Base-by-base conservation (phyloP, 2,888 invertebrate genomes). In the Adelognathus sp. region DNA sequence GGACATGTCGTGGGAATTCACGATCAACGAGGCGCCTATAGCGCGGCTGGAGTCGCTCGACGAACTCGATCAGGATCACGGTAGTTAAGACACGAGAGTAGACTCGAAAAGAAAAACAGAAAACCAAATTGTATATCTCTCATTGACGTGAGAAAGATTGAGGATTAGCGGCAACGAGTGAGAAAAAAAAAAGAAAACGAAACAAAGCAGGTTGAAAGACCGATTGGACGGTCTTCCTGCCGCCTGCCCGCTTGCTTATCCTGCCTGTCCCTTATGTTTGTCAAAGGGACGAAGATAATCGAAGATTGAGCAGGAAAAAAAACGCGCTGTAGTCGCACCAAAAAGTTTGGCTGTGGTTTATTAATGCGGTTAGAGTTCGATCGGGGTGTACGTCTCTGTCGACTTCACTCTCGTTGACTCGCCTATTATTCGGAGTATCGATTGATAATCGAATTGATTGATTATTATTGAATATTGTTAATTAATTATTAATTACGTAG, bases 21-120 rank as follows among this genome's bases (percentile, higher is more conserved):
- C 89, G 61, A 88, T 90, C 74, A 91, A 88, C 82, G 90, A 90
- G 76, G 94, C 94, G 81, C 95, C 94, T 44, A 94, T 95, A 82
- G 95, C 94, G 70, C 93, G 94, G 88, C 92, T 94, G 85, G 95
- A 95, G 89, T 94, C 94, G 50, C 90, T 94, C 85, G 95, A 94
- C 87, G 94, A 94, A 91, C 91, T 94, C 83, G 94, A 94, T 88
- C 92, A 94, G 90, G 94, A 92, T 87, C 92, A 93, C 77, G 89
- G 87, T 64, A 88, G 87, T 88, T 88, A 87, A 82, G 69, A 56
- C 50, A 31, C 9, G 36, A 46, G 50, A 16, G n/a, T 54, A 33
- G 16, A 44, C 16, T 27, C 36, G n/a, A 36, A 6, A 31, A 69
- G 14, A 54, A 60, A 14, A 70, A 41, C 50, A 44, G 36, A 5